Conservation (phyloP, 2,113 vertebrate species). For the Nanger granti region DNA sequence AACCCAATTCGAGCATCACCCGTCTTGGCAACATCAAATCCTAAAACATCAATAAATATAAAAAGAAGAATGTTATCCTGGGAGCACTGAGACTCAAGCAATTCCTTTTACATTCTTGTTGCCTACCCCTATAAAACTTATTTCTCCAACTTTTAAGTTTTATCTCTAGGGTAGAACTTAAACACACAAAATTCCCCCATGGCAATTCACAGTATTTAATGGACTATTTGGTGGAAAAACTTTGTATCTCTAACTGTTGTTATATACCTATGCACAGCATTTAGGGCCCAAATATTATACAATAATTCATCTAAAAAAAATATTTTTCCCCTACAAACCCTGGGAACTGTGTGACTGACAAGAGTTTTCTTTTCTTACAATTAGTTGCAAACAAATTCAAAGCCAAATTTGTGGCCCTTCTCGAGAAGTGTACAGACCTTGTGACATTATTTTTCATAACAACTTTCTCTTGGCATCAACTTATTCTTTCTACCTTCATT, state of each 20-base stretch:
- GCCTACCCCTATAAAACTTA: not conserved
- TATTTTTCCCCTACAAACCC: not conserved
- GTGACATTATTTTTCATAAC: not conserved
- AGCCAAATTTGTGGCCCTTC: not conserved
- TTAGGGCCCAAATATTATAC: not conserved
- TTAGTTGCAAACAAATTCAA: not conserved
- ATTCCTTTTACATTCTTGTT: not conserved
- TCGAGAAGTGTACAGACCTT: not conserved
- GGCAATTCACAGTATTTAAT: not conserved
- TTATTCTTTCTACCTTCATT: not conserved
- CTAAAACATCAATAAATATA: conserved; percentile 71
- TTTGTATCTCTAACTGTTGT: not conserved
- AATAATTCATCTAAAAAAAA: not conserved
- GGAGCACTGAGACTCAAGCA: not conserved
- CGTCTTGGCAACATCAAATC: conserved; percentile 98
- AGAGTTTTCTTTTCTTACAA: not conserved
- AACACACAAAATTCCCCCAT: not conserved
- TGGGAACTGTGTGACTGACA: not conserved
- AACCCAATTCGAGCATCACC: conserved; percentile 98
- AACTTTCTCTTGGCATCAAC: not conserved
- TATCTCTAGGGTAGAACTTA: not conserved
- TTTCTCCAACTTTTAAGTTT: not conserved
- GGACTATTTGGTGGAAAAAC: not conserved
- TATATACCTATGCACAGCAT: not conserved
- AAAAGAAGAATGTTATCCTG: not conserved